Conservation (phyloP, 2,888 invertebrate genomes). For the Drosophila infuscata region DNA sequence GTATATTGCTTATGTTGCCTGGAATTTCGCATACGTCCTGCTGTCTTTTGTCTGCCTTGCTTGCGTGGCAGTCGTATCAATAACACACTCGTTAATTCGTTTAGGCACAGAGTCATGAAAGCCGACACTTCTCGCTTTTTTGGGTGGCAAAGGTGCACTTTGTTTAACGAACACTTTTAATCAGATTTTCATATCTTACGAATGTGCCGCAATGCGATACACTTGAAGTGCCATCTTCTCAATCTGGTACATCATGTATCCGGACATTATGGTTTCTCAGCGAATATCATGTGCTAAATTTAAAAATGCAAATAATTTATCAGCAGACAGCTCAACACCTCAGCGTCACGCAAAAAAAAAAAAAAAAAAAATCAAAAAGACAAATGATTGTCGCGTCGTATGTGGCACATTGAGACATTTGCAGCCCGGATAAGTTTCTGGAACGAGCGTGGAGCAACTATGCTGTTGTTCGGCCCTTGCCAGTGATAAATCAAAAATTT, state of each 20-base stretch:
- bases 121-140: conserved; percentile 25
- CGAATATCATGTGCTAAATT: conserved; percentile 28
- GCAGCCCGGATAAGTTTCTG: neutral
- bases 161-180: conserved; percentile 40
- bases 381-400: conserved; percentile 61
- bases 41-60: conserved; percentile 6
- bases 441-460: conserved; percentile 8
- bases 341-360: neutral
- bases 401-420: conserved; percentile 13
- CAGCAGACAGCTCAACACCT: conserved; percentile 48
- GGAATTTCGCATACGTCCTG: conserved; percentile 36
- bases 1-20: conserved; percentile 2
- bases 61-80: conserved; percentile 53
- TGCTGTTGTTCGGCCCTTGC: conserved; percentile 23
- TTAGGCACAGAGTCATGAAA: conserved; percentile 50
- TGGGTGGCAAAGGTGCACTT: neutral
- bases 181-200: conserved; percentile 64
- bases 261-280: neutral
- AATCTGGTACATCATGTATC: conserved; percentile 3
- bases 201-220: conserved; percentile 61
- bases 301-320: conserved; percentile 69
- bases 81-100: conserved; percentile 74
- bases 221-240: conserved; percentile 58
- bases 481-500: conserved; percentile 75
- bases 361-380: conserved; percentile 36